Base-by-base conservation (phyloP, 2,113 vertebrate genomes). In the Callipepla californica region DNA sequence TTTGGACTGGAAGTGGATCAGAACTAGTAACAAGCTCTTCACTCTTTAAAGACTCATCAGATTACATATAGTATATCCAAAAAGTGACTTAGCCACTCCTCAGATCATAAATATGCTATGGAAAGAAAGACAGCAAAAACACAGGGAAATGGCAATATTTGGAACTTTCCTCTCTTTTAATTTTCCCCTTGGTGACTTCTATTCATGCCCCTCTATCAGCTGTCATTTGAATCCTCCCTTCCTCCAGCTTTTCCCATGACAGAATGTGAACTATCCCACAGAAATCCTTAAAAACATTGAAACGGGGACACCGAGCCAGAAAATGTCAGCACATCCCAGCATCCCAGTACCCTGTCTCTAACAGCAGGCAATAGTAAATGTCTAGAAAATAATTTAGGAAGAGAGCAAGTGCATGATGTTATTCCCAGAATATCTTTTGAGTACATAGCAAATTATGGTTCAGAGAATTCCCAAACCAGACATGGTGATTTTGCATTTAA, bases 391-490 rank as follows among this genome's bases (percentile, higher is more conserved):
- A 62, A 77, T 58, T 73, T 47, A 90, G 50, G n/a, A 91, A 63
- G 5, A 70, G 50, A 83, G 51, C 82, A 96, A 95, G 72, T 78
- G 59, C 59, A 80, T 8, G 44, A 40, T 32, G 28, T 34, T 74
- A 14, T 59, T 92, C 85, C 47, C 79, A 88, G 72, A 94, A 85
- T 75, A 90, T 88, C 68, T 83, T 80, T 30, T 0, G 0, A 90
- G 55, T 44, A 85, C 11, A 36, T 11, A 61, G 47, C 13, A 91
- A 80, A 93, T 83, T 85, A 88, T 85, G 65, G 82, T 88, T 94
- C 65, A 70, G 47, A 96, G 72, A 40, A 93, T 73, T 93, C 85
- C 51, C 77, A 61, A 90, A 78, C 59, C 82, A 95, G 92, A 85
- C 47, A 67, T 34, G 14, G 32, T 59, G 59, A 90, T 83, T 85